These are phyloP conservation scores for Gallinago stenura DNA, from an alignment of 2,797 vertebrate genomes.

Conservation along the genomic window DNA sequence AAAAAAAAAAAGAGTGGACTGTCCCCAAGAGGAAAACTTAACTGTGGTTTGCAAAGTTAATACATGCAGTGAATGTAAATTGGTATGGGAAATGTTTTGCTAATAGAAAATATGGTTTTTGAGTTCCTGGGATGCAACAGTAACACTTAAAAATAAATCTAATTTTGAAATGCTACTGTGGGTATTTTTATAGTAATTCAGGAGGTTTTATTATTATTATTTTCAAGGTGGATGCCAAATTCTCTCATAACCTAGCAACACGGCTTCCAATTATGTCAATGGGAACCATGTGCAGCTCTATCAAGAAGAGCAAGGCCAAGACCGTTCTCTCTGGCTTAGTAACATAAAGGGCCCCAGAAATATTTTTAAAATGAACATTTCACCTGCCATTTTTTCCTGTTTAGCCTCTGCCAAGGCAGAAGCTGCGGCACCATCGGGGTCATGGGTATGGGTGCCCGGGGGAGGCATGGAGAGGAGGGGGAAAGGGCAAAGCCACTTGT, in stretches of 20 bases:
- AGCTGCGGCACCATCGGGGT: neutral
- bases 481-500: neutral
- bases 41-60: constrained; percentile 46
- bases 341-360: neutral
- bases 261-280: neutral
- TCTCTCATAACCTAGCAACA: neutral
- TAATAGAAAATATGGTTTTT: constrained; percentile 42
- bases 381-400: neutral
- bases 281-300: neutral
- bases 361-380: neutral
- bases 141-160: constrained; percentile 55
- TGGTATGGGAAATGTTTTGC: constrained; percentile 59
- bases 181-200: constrained; percentile 51
- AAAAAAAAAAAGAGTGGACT: constrained; percentile 42
- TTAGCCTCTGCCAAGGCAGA: neutral
- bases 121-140: constrained; percentile 44
- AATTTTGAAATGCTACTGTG: constrained; percentile 60
- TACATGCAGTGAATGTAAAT: constrained; percentile 51
- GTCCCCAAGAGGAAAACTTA: constrained; percentile 59
- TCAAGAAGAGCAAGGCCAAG: neutral
- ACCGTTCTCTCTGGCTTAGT: neutral
- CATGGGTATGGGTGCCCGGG: fast-evolving
- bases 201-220: neutral
- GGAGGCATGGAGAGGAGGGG: neutral
- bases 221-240: constrained; percentile 28